A percentile compares a stretch with the other conserved stretches of the same genome.
Conservation (phyloP, 2,113 vertebrate species). For the Zosterops hypoxanthus region DNA sequence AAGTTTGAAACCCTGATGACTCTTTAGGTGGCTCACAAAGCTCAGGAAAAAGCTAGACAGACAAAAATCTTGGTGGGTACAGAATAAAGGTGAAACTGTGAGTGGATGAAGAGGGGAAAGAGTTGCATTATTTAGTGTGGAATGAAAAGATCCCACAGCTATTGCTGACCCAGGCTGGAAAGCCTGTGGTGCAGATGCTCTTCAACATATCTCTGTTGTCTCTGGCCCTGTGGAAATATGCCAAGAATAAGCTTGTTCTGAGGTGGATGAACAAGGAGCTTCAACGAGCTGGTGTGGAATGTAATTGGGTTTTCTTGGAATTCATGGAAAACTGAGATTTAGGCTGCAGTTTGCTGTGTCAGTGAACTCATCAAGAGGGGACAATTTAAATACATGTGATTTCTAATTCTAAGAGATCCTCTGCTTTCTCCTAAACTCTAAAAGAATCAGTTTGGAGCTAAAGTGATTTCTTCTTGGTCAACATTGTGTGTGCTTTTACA, state of each 20-base stretch:
- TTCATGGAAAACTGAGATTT: not conserved
- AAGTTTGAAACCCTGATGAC: not conserved
- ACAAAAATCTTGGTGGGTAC: not conserved
- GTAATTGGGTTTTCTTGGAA: not conserved
- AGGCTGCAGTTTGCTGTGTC: not conserved
- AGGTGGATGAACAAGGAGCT: not conserved
- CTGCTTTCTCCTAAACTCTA: not conserved
- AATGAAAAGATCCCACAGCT: not conserved
- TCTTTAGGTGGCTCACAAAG: not conserved
- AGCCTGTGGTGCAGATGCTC: not conserved
- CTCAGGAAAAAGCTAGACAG: not conserved
- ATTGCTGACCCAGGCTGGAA: not conserved
- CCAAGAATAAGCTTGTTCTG: not conserved
- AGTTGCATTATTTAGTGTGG: not conserved
- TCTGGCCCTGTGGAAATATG: not conserved
- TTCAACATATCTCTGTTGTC: not conserved
- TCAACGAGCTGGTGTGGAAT: not conserved
- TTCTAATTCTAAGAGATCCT: accelerated
- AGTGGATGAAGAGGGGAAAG: not conserved
- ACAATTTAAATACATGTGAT: not conserved
- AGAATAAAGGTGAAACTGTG: not conserved
- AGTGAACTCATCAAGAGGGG: not conserved
- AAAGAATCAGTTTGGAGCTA: not conserved
- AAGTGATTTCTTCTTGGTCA: not conserved
- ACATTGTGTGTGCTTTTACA: not conserved